phyloP scores from a whole-genome alignment of 2,113 vertebrate species.

The Orycteropus afer region DNA sequence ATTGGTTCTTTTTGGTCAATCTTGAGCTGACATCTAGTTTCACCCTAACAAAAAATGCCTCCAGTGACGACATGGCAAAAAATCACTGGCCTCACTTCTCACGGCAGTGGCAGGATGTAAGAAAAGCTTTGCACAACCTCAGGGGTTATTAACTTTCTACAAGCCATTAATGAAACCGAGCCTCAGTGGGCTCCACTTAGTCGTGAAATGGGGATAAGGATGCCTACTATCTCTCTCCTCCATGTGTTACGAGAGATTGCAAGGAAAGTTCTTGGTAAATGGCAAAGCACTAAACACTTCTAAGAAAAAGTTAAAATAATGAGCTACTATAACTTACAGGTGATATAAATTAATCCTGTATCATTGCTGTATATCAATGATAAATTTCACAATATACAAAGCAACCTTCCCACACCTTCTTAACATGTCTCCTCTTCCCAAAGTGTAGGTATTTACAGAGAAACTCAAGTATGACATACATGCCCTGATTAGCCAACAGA shows the following conservation, averaged over 20 bases:
- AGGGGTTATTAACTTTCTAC: background rate
- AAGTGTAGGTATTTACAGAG: background rate
- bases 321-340: background rate
- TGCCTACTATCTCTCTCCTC: background rate
- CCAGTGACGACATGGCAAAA: background rate
- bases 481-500: background rate
- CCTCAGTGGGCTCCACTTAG: background rate
- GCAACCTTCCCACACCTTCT: background rate
- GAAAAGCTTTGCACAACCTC: background rate
- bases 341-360: background rate
- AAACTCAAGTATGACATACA: background rate
- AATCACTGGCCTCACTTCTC: background rate
- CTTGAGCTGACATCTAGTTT: background rate
- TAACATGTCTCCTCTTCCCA: background rate
- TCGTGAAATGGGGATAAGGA: background rate
- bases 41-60: background rate
- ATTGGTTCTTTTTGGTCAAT: background rate
- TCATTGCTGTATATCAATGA: background rate
- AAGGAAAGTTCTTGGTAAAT: background rate
- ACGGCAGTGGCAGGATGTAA: background rate
- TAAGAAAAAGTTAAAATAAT: background rate
- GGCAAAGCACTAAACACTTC: background rate
- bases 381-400: background rate
- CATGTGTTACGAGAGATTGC: background rate
- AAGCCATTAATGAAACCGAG: background rate